Base-by-base conservation (phyloP, 2,797 vertebrate species). In the Lateolabrax maculatus region DNA sequence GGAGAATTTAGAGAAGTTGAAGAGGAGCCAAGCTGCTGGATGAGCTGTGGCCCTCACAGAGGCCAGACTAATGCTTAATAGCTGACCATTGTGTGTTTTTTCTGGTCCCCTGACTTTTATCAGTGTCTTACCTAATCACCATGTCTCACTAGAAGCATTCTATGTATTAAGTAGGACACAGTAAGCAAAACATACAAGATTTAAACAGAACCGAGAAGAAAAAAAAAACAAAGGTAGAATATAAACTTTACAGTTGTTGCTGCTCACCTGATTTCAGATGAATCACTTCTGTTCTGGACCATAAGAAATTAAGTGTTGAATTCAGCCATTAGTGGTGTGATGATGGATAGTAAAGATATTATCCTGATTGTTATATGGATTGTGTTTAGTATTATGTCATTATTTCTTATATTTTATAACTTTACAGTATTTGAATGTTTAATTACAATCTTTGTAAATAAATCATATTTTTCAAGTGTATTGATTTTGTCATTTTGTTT, bases 11-110 rank as follows among this genome's bases (percentile, higher is more conserved):
- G 6, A 21, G 51, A 36, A 27, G 23, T 9, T 10, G 51, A 62
- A 44, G 21, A 49, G 13, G 55, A 73, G 23, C 37, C 60, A 49
- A 53, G 51, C 37, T 73, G 29, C 16, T 56, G 58, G 11, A n/a
- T 46, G 64, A 46, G 21, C 69, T 23, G 18, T 19, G 18, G 49
- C 11, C n/a, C 49, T 48, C 44, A n/a, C n/a, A 19, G 16, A 56
- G 43, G 51, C 39, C 12, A 62, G 25, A 34, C 19, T 36, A 34
- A 23, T 34, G 18, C 31, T 75, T 64, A 34, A 80, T 66, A 56
- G 23, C 55, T 34, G 15, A n/a, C 13, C 5, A 16, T 11, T 13
- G 39, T 43, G 46, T n/a, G 13, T 49, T 51, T 2, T 64, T 12
- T 29, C 7, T 19, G 60, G 1, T 48, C 21, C 18, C 23, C 41